A percentile compares a stretch with the other conserved stretches of the same genome.
phyloP scores from a whole-genome alignment of 2,888 invertebrate genomes.

The Cremastobaeus sp. region DNA sequence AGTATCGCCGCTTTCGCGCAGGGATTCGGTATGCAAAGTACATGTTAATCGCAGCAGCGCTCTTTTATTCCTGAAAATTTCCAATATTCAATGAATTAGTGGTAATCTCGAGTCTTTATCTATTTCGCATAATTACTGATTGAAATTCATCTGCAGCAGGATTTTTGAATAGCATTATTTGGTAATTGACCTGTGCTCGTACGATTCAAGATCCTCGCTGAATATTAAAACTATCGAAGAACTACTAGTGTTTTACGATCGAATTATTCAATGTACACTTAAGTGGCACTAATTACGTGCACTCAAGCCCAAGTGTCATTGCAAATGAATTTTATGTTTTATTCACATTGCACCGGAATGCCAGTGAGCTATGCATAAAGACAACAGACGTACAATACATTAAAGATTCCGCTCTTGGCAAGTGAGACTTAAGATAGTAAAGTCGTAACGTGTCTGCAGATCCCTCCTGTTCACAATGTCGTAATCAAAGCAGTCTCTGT shows the following conservation, averaged over 20 bases:
- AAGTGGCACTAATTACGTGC: slow-evolving; percentile 35
- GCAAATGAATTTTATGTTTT: slow-evolving; percentile 43
- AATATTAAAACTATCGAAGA: too few relatives aligned
- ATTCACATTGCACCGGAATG: slow-evolving; percentile 35
- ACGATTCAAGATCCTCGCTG: too few relatives aligned
- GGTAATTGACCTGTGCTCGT: too few relatives aligned
- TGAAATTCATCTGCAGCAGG: too few relatives aligned
- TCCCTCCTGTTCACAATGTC: slow-evolving; percentile 72
- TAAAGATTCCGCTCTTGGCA: slow-evolving; percentile 57
- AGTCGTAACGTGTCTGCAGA: slow-evolving; percentile 67
- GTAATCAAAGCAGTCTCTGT: slow-evolving; percentile 74
- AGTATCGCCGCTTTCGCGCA: slow-evolving; percentile 10
- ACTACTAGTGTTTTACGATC: too few relatives aligned
- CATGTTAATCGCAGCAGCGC: not conserved
- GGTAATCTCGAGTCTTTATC: slow-evolving; percentile 22
- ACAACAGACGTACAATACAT: slow-evolving; percentile 58
- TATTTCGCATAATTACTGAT: slow-evolving; percentile 72
- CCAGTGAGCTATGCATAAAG: slow-evolving; percentile 50
- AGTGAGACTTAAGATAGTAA: slow-evolving; percentile 68
- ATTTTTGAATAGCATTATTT: too few relatives aligned
- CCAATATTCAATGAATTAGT: slow-evolving; percentile 30
- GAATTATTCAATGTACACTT: too few relatives aligned
- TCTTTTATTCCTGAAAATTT: slow-evolving; percentile 4
- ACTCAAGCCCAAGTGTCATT: slow-evolving; percentile 7
- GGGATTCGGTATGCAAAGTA: slow-evolving; percentile 7